Conservation (phyloP, 2,888 invertebrate species). For the Lasioglossum pauxillum region DNA sequence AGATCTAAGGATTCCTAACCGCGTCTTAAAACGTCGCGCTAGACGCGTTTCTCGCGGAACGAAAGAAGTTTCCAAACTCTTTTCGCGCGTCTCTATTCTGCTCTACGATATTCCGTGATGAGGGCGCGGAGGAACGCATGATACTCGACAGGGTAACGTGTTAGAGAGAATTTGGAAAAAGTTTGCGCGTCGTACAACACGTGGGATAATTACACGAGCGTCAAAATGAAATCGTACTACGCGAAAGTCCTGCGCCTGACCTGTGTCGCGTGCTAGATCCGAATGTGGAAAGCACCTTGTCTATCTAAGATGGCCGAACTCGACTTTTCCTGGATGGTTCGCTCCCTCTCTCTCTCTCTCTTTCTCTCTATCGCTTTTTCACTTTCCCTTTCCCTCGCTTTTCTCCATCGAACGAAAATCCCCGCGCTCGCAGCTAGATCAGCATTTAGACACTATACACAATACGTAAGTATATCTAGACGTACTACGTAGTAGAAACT, state of each 20-base stretch:
- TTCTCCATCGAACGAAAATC: constrained; percentile 57
- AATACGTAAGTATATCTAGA: constrained; percentile 77
- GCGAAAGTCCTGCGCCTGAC: constrained; percentile 29
- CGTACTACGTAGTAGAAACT: constrained; percentile 80
- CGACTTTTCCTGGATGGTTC: constrained; percentile 27
- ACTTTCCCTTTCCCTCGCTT: not conserved
- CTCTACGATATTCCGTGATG: constrained; percentile 17
- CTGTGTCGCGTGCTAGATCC: constrained; percentile 32
- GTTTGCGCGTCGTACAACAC: constrained; percentile 23
- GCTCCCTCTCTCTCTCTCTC: not conserved
- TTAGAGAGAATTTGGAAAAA: constrained; percentile 39
- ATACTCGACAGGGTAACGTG: constrained; percentile 21
- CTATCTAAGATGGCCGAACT: constrained; percentile 44
- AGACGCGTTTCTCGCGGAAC: constrained; percentile 16
- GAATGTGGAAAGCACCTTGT: constrained; percentile 51
- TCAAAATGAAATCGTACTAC: constrained; percentile 38
- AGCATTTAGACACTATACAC: constrained; percentile 77
- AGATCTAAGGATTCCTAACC: constrained; percentile 19
- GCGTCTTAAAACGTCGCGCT: constrained; percentile 7
- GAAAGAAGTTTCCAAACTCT: constrained; percentile 31
- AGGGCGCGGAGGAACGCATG: constrained; percentile 17
- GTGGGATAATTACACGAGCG: constrained; percentile 17
- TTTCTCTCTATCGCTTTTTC: not conserved
- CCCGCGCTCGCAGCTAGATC: constrained; percentile 73
- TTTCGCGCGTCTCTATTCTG: constrained; percentile 14